These are phyloP conservation scores for Drosophila teissieri DNA, from an alignment of 1,140 invertebrate genomes.

Conservation along the genomic window DNA sequence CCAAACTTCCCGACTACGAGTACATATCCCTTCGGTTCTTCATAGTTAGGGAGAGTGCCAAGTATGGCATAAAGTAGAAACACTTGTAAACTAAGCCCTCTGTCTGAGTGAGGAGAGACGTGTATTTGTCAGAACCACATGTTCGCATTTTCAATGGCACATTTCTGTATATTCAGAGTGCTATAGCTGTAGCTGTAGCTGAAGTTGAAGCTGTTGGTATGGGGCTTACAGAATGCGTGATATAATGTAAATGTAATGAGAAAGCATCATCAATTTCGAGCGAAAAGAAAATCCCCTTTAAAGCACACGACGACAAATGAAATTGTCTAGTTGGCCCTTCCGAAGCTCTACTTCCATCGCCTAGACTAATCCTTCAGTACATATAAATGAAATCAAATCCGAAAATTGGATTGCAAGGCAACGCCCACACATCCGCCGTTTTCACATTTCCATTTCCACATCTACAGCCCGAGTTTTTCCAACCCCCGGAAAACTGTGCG, in stretches of 20 bases:
- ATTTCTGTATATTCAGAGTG: slow-evolving; percentile 42
- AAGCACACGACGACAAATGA: slow-evolving; percentile 79
- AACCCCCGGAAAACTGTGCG: slow-evolving; percentile 23
- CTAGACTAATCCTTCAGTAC: slow-evolving; percentile 71
- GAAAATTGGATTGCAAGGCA: slow-evolving; percentile 79
- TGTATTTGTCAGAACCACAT: slow-evolving; percentile 54
- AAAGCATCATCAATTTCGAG: slow-evolving; percentile 74
- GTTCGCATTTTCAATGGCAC: slow-evolving; percentile 49
- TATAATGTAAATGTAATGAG: slow-evolving; percentile 84
- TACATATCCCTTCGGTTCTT: slow-evolving; percentile 19
- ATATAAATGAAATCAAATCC: slow-evolving; percentile 79
- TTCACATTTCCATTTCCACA: slow-evolving; percentile 10
- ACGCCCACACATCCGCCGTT: slow-evolving; percentile 71
- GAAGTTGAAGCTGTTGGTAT: background rate
- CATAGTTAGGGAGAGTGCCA: slow-evolving; percentile 14
- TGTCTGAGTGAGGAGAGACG: slow-evolving; percentile 35
- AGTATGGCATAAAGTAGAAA: slow-evolving; percentile 33
- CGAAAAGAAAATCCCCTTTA: slow-evolving; percentile 66
- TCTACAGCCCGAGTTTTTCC: background rate
- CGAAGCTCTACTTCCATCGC: no score
- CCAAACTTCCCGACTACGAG: slow-evolving; percentile 20
- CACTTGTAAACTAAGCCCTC: slow-evolving; percentile 46
- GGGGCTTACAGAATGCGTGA: slow-evolving; percentile 40
- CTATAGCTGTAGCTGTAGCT: no score
- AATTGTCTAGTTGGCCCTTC: slow-evolving; percentile 66